Conservation (phyloP, 2,113 vertebrate species). For the Gasterosteus aculeatus region DNA sequence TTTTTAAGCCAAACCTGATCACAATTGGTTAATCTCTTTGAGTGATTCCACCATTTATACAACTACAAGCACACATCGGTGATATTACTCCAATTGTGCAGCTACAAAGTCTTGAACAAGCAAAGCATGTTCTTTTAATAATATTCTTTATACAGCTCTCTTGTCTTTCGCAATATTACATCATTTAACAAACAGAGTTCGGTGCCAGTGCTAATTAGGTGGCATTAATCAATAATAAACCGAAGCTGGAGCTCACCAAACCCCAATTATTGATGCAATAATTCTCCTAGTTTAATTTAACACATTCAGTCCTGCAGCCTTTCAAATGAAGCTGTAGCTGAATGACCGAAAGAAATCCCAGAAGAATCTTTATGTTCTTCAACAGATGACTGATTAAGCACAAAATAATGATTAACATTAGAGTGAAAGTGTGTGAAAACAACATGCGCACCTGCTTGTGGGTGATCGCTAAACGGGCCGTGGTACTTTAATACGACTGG, state of each 20-base stretch:
- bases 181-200: conserved; percentile 58
- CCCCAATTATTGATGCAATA: conserved; percentile 43
- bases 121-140: conserved; percentile 57
- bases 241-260: conserved; percentile 20
- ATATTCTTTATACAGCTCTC: conserved; percentile 37
- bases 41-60: conserved; percentile 30
- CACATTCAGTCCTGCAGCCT: conserved; percentile 31
- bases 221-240: conserved; percentile 67
- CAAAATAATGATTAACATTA: background rate
- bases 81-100: conserved; percentile 21
- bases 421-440: background rate
- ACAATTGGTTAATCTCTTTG: conserved; percentile 8
- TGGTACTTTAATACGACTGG: background rate
- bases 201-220: conserved; percentile 60
- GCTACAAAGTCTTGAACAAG: conserved; percentile 45
- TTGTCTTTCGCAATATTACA: conserved; percentile 69
- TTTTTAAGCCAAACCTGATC: conserved; percentile 5
- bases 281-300: conserved; percentile 41
- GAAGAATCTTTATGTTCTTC: background rate
- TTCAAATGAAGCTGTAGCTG: conserved; percentile 19
- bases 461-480: background rate
- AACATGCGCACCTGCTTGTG: background rate
- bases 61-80: background rate
- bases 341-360: conserved; percentile 5
- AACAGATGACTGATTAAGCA: background rate